phyloP scores from a whole-genome alignment of 2,113 vertebrate species.

The human (Homo sapiens) region GRCh38 chr13:68427001-68427500 shows the following conservation, averaged over 20 bases:
- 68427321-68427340: neutral
- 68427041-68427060: neutral
- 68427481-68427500: neutral
- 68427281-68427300: neutral
- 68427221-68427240: neutral
- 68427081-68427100: neutral
- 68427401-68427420: neutral
- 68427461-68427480: neutral
- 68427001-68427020: neutral
- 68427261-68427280: neutral
- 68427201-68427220: neutral
- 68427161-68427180: neutral
- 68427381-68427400: neutral
- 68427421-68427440: neutral
- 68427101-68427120: neutral
- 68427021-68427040: neutral
- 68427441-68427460: neutral
- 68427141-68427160: neutral
- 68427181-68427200: neutral
- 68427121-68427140: neutral
- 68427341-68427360: neutral
- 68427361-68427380: neutral
- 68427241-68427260: neutral
- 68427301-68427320: neutral
- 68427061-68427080: neutral